Evolutionary conservation across 2,797 vertebrate species (phyloP).

Genomic region (Crax fasciolata): DNA sequence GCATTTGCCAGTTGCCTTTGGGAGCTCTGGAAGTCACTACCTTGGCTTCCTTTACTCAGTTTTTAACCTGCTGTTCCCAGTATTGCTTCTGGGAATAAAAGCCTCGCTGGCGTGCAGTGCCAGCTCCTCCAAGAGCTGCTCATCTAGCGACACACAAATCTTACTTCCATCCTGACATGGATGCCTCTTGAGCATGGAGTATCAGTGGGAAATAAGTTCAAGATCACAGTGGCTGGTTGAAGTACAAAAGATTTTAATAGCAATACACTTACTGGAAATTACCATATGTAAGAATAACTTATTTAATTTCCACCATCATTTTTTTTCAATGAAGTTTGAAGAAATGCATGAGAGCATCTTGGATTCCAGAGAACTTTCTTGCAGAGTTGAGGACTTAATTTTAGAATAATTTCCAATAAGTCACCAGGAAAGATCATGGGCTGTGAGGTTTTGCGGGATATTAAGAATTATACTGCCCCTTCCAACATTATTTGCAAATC

Average conservation of each 20-base stretch:
- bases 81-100: slow-evolving; percentile 58
- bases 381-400: slow-evolving; percentile 74
- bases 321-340: slow-evolving; percentile 70
- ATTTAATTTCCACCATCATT: slow-evolving; percentile 61
- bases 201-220: slow-evolving; percentile 54
- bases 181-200: background rate
- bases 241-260: slow-evolving; percentile 44
- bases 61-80: slow-evolving; percentile 62
- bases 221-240: slow-evolving; percentile 22
- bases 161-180: slow-evolving; percentile 7
- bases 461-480: slow-evolving; percentile 51
- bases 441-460: slow-evolving; percentile 57
- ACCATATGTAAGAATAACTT: background rate
- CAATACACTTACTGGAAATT: background rate
- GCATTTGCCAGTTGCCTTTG: background rate
- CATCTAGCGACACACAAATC: slow-evolving; percentile 55
- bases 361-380: slow-evolving; percentile 67
- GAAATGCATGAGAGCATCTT: slow-evolving; percentile 54
- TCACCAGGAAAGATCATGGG: slow-evolving; percentile 42
- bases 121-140: slow-evolving; percentile 40
- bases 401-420: slow-evolving; percentile 73
- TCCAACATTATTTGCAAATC: slow-evolving; percentile 36
- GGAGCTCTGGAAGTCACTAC: background rate
- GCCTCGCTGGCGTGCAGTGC: slow-evolving; percentile 49
- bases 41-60: slow-evolving; percentile 25